phyloP scores from a whole-genome alignment of 2,113 vertebrate genomes.

The Danionella cerebrum region DNA sequence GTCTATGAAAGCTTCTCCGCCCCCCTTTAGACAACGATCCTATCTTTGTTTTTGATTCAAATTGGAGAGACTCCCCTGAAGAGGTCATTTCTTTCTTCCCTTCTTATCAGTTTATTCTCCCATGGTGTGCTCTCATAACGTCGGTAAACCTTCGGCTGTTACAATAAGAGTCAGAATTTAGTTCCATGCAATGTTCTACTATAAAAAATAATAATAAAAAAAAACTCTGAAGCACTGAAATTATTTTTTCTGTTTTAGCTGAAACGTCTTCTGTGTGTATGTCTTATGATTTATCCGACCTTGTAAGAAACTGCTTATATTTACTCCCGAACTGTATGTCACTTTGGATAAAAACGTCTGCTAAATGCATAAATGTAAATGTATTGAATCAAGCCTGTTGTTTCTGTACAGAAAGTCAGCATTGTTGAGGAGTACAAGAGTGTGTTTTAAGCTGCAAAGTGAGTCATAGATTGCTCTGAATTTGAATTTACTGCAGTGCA shows the following conservation, averaged over 20 bases:
- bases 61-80: constrained; percentile 17
- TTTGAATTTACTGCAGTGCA: no score
- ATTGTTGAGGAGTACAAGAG: not conserved
- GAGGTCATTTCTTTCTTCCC: not conserved
- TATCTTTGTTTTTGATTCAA: constrained; percentile 33
- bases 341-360: no score
- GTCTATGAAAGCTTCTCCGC: not conserved
- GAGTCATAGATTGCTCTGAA: no score
- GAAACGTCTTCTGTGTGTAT: no score
- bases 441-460: not conserved
- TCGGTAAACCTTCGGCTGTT: not conserved
- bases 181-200: constrained; percentile 2
- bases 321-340: no score
- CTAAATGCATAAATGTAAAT: no score
- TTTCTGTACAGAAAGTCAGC: not conserved
- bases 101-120: not conserved
- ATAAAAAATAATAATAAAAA: no score
- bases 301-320: no score
- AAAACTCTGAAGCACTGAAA: no score
- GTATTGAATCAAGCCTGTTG: no score
- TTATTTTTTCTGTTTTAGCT: no score
- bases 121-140: not conserved
- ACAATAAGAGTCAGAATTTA: not conserved
- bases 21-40: constrained; percentile 25
- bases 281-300: no score